A percentile compares a stretch with the other conserved stretches of the same genome.
Conservation (phyloP, 2,113 vertebrate species). For the Indicator indicator region DNA sequence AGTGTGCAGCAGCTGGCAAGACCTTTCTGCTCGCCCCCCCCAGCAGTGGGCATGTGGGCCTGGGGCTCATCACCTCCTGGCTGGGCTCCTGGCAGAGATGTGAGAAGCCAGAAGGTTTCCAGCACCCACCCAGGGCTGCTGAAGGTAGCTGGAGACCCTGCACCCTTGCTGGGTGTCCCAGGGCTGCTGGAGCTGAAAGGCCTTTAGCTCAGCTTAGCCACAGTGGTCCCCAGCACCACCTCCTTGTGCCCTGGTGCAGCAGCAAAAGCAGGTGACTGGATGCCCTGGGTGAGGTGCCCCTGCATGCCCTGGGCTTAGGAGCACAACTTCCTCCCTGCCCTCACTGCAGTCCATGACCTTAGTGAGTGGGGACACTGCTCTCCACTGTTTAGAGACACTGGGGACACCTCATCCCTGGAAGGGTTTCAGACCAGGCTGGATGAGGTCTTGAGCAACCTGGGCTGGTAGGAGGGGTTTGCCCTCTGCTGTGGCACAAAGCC, state of each 20-base stretch:
- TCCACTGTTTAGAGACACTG: not conserved
- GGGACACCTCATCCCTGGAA: too few species aligned
- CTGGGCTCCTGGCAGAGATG: not conserved
- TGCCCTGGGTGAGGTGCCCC: not conserved
- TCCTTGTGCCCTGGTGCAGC: not conserved
- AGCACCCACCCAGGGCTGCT: not conserved
- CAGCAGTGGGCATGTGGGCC: not conserved
- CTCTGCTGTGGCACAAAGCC: not conserved
- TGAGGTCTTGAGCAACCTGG: too few species aligned
- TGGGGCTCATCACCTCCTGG: not conserved
- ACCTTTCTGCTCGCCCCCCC: not conserved
- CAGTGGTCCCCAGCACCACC: not conserved
- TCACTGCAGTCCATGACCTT: accelerated
- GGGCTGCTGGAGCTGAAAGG: not conserved
- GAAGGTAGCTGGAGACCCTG: not conserved
- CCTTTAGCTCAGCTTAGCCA: not conserved
- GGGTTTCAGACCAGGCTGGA: too few species aligned
- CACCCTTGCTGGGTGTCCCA: not conserved
- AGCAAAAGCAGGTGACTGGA: not conserved
- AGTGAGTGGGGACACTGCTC: not conserved
- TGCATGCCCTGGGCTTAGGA: not conserved
- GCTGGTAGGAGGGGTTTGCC: not conserved
- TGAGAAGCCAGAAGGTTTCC: not conserved
- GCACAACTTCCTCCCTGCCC: not conserved
- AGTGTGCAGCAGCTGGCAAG: not conserved